Evolutionary conservation across 1,140 invertebrate genomes (phyloP).

Genomic region (Maniola jurtina): DNA sequence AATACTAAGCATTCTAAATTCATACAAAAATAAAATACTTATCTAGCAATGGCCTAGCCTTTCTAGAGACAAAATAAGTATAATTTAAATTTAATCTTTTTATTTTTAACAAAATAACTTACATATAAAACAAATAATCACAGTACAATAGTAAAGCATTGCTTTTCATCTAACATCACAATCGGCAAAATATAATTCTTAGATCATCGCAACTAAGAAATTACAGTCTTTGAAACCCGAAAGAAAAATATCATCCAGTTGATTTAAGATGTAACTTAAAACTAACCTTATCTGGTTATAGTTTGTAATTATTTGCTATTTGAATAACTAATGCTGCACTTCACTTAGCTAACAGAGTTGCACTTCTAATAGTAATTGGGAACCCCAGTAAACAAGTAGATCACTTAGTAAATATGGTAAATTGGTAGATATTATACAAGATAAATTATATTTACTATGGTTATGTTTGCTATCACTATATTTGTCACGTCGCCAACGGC

Average conservation of each 20-base stretch:
- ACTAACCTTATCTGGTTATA: neutral
- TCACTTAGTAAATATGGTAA: no score
- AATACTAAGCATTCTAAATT: constrained; percentile 28
- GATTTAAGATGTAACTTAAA: constrained; percentile 1
- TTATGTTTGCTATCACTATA: neutral
- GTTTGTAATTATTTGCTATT: neutral
- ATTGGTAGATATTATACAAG: neutral
- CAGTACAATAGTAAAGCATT: constrained; percentile 77
- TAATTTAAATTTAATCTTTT: constrained; percentile 14
- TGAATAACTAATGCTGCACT: neutral
- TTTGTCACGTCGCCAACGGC: neutral
- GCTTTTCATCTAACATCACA: constrained; percentile 68
- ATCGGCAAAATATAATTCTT: constrained; percentile 58
- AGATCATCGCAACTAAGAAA: constrained; percentile 16
- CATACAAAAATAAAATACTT: constrained; percentile 41
- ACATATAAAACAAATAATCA: constrained; percentile 68
- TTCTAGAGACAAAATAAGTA: constrained; percentile 17
- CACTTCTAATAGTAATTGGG: no score
- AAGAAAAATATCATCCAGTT: neutral
- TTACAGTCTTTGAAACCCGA: constrained; percentile 20
- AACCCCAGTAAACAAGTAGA: neutral
- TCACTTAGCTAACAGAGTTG: neutral
- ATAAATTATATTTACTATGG: neutral
- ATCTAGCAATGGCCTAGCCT: constrained; percentile 34
- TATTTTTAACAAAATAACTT: constrained; percentile 47